Base-by-base conservation (phyloP, 2,113 vertebrate genomes). In the Sakesphorus luctuosus region DNA sequence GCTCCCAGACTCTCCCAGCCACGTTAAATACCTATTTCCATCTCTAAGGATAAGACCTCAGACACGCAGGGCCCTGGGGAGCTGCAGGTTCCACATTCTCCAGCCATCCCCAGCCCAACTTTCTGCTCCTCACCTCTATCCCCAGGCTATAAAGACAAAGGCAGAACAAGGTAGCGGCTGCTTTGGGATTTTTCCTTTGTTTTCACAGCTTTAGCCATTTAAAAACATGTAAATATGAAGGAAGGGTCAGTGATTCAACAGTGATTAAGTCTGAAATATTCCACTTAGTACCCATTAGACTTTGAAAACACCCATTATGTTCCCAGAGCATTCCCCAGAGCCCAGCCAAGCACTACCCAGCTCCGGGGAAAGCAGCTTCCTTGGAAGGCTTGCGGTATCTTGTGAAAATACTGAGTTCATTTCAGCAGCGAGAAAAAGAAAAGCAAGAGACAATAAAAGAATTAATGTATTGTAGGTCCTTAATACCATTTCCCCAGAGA, bases 181-280 rank as follows among this genome's bases (percentile, higher is more conserved):
- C 94, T 91, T 78, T 33, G 93, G 84, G 91, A 92, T 93, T 84
- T 84, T 43, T 31, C 25, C 49, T 55, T 77, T 88, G 82, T 85
- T 92, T 90, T 62, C 86, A 23, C 26, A 47, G 89, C 68, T 92
- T 89, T 25, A 80, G 76, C 3, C 0, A 29, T 59, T 86, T 71
- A 63, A 80, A 94, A 86, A 40, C 25, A 53, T 17, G 50, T 46
- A 96, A 93, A 96, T 91, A 87, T 2, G 71, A 92, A 85, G 75
- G 88, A 80, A 95, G 78, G 83, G 89, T 93, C 91, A 95, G 89
- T 79, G 91, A 96, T 95, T 95, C 85, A 89, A 58, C 46, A 69
- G 72, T 78, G 84, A 93, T 94, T 92, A 96, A 93, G 81, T 7
- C 67, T 79, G 89, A 85, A 87, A 72, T 66, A 76, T 58, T 89